Evolutionary conservation across 2,888 invertebrate species (phyloP), one percentile per base, ranked within the genome.

Genomic region (Ichneumoninae sp.): DNA sequence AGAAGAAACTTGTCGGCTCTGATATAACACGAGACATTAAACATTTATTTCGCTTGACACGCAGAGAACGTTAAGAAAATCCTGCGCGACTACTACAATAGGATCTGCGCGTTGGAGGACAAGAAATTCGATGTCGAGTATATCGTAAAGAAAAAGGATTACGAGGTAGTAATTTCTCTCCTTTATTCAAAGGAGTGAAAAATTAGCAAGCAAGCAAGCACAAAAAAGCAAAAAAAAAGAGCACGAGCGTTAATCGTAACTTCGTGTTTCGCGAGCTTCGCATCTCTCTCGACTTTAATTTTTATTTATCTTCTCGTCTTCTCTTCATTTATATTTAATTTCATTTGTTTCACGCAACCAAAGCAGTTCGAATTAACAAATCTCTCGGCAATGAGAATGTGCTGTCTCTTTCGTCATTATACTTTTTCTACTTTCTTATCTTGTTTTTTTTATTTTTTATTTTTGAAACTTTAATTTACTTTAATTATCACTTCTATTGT

Each of bases 121-220:
- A 96, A 97, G 94, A 99, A 99, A 95, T 99, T 97, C 96, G 99
- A 99, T 96, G 96, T 99, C 96, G 99, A 99, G 96, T 97, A 97
- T 96, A 95, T 97, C 95, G 98, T 99, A 95, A 97, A 98, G 95
- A 97, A 97, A 96, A 99, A 99, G 97, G 99, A 99, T 95, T 97
- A 96, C 95, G 98, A 99, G 98, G 99, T 99, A 97, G 96, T 96
- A 92, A 89, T 79, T 79, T 83, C 80, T 86, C 82, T 87, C 79
- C 50, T 22, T 22, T 82, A 77, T 77, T 80, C 79, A 81, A 85
- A 83, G 74, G 83, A 62, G 70, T 70, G 79, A 84, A 80, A 62
- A 57, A 60, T 74, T 62, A 85, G 57, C 70, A 68, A 85, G 57
- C 70, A 75, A 79, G 68, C 80, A 75, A 70, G 78, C 33, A 69